Base-by-base conservation (phyloP, 2,113 vertebrate species). In the Rhinopomastus cyanomelas region DNA sequence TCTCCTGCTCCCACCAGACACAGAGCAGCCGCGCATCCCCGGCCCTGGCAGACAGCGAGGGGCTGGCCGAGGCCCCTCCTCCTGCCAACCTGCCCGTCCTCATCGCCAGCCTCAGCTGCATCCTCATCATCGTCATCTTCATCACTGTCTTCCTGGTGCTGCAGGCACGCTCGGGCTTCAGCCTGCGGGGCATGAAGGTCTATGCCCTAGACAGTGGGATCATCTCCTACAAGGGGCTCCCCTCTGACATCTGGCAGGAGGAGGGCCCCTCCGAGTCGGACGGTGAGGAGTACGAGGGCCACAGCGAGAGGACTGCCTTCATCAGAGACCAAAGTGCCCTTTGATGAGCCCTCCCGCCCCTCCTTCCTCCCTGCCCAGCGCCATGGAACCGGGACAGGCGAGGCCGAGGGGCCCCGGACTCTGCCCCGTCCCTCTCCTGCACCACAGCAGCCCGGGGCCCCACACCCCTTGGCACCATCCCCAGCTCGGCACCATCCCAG, bases 321-420 rank as follows among this genome's bases (percentile, higher is more conserved):
- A 99, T 99, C 97, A 99, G 98, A 98, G 99, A 98, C 98, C 99
- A 99, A 98, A 99, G 99, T 98, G 98, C 98, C 98, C 98, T 99
- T 98, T 99, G 98, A 99, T 93, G 92, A 96, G 96, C 93, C 97
- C 94, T 79, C 39, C 85, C 18, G 85, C 95, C 96, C 72, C 78
- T 92, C 90, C 72, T 53, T 39, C 83, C 93, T 93, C 92, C 79
- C 86, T 86, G 88, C 90, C 94, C 51, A 81, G 85, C 87, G 39
- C 81, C 0, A 0, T 1, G 8, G 89, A 86, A 65, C 57, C 17
- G 16, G 69, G 79, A 67, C 85, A 82, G 92, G 74, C 5, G 46
- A 89, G 94, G 93, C 87, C 0, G 84, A 90, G 95, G 95, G 95
- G 93, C 90, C 79, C 68, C 30, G 12, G 87, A 93, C 95, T 94